Base-by-base conservation (phyloP, 2,113 vertebrate species). In the Ameiurus melas region DNA sequence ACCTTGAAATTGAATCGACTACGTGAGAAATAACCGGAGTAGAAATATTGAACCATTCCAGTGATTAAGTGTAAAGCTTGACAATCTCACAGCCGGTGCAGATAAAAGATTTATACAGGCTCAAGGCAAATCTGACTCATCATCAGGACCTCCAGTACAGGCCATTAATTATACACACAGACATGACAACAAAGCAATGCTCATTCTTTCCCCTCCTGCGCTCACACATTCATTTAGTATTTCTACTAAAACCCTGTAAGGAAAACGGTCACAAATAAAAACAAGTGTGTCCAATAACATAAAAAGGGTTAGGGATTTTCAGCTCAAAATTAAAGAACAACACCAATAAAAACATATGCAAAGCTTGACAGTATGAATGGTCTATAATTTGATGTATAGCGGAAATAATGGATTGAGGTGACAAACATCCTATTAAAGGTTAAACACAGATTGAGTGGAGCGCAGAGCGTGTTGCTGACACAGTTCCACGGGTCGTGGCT, bases 61-160 rank as follows among this genome's bases (percentile, higher is more conserved):
- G 33, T 53, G 53, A 84, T 73, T 75, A 75, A 64, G 19, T 39
- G 39, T 84, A 84, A 77, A 51, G 57, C 39, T 60, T 77, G 55
- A 88, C 57, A 64, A 66, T 86, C 62, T 68, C 83, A 78, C 90
- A 90, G 89, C 73, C 14, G 62, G 66, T 62, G 53, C 73, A 5
- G 55, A 57, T 57, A 14, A 57, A 57, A 92, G 85, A 90, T 87
- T 88, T 39, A 90, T 90, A 86, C 20, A 57, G 55, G 25, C 83
- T 25, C 71, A 57, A 58, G 78, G 88, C 82, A 89, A 90, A 80
- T 86, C 87, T 89, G 58, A 39, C 53, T 85, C 58, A 75, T 85
- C 66, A 47, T 36, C 60, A 87, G 58, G 27, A 85, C 5, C 39
- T 85, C 64, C 68, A 86, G 53, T 82, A 73, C 85, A 86, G 30